phyloP scores from a whole-genome alignment of 2,888 invertebrate species.

The Taphrorychus bicolor region DNA sequence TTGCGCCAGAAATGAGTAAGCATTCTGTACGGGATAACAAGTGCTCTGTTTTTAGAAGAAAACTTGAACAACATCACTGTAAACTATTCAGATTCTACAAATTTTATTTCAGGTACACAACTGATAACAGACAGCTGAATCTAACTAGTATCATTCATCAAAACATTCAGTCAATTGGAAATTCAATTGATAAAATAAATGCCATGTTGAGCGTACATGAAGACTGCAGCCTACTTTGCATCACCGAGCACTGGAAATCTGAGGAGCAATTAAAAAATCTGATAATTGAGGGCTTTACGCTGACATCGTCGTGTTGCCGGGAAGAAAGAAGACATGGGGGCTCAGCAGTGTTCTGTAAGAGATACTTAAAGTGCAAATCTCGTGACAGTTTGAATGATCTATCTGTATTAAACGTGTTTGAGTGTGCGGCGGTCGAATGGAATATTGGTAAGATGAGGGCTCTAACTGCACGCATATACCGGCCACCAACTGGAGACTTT shows the following conservation, averaged over 20 bases:
- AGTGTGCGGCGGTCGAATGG: constrained; percentile 16
- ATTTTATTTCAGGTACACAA: not conserved
- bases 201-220: not conserved
- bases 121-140: not conserved
- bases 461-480: constrained; percentile 18
- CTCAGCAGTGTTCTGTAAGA: not conserved
- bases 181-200: constrained; percentile 10
- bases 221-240: constrained; percentile 12
- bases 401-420: too few species aligned
- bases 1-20: not conserved
- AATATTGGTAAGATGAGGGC: not conserved
- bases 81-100: too few species aligned
- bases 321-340: constrained; percentile 18
- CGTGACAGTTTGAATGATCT: too few species aligned
- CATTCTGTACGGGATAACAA: not conserved
- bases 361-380: too few species aligned
- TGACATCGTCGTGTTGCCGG: constrained; percentile 11
- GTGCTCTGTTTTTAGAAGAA: too few species aligned
- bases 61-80: too few species aligned
- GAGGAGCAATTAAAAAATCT: constrained; percentile 14
- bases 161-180: constrained; percentile 14
- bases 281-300: not conserved
- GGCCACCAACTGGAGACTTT: constrained; percentile 4
- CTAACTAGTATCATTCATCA: constrained; percentile 11
- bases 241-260: too few species aligned